Evolutionary conservation across 2,113 vertebrate species (phyloP), one percentile per base, ranked within the genome.

Genomic region (Stomatorhinus ivindoensis): DNA sequence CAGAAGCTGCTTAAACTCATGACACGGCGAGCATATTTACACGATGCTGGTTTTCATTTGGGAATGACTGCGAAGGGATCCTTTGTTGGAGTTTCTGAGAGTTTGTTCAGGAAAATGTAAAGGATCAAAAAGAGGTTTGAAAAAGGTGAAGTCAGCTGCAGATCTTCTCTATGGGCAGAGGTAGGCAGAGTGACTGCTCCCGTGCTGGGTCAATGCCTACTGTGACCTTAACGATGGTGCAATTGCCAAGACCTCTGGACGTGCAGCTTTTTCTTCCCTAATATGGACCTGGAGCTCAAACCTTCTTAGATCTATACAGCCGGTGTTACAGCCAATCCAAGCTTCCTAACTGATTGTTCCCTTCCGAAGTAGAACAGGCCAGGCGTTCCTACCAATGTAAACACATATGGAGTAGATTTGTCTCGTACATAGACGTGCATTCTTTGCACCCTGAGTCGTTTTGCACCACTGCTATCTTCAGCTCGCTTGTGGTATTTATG

Each of bases 381-480:
- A 58, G 89, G 90, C 91, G 84, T 90, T 89, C 89, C 83, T 61
- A 89, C 58, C 47, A 91, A 93, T 42, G 21, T 94, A 94, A 95
- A 95, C 94, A 95, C 93, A 95, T 89, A 91, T 94, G 94, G 92
- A 90, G 90, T 87, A 89, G 90, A 93, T 94, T 93, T 95, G 91
- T 90, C 88, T 91, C 87, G 86, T 73, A 92, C 93, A 92, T 94
- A 93, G 92, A 89, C 89, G 44, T 0, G 35, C 89, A 93, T 94
- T 94, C 91, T 94, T 92, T 9, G 65, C 73, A 31, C 11, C 47
- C 83, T 89, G 91, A 92, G 91, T 89, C 90, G 87, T 91, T 92
- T 87, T 92, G 92, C 92, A 92, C 92, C 24, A 89, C 48, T 0
- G 90, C 92, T 93, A 92, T 94, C 93, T 92, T 9, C 13, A 89